Percentiles rank a stretch among this genome's conserved stretches.
Conservation (phyloP, 2,797 vertebrate genomes). For the Loriculus beryllinus region DNA sequence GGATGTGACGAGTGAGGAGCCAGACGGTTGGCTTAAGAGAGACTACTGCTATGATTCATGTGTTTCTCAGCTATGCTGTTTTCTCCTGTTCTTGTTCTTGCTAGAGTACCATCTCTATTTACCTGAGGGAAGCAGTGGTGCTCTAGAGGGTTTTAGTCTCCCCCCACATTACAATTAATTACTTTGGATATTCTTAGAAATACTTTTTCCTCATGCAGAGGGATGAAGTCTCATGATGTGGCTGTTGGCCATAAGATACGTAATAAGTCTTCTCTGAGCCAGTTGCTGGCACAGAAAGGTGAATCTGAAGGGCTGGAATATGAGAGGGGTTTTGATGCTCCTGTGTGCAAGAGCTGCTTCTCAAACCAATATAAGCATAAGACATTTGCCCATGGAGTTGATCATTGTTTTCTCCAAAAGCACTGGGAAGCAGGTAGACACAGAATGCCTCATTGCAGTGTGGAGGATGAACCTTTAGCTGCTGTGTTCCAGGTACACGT, state of each 20-base stretch:
- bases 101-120: background rate
- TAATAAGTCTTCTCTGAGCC: background rate
- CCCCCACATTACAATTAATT: rapidly evolving
- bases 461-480: background rate
- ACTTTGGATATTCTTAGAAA: background rate
- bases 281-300: background rate
- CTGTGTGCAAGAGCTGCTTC: background rate
- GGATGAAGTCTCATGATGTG: background rate
- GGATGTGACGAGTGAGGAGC: background rate
- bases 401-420: background rate
- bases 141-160: background rate
- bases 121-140: background rate
- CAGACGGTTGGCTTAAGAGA: background rate
- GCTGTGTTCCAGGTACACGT: rapidly evolving
- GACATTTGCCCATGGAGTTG: background rate
- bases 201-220: background rate
- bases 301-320: background rate
- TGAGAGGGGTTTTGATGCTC: background rate
- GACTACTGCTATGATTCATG: background rate
- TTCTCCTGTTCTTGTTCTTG: background rate
- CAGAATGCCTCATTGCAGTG: background rate
- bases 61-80: background rate
- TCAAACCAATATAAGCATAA: background rate
- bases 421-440: background rate
- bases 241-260: background rate